These are phyloP conservation scores for Perccottus glenii DNA, from an alignment of 2,113 vertebrate species.

Conservation along the genomic window DNA sequence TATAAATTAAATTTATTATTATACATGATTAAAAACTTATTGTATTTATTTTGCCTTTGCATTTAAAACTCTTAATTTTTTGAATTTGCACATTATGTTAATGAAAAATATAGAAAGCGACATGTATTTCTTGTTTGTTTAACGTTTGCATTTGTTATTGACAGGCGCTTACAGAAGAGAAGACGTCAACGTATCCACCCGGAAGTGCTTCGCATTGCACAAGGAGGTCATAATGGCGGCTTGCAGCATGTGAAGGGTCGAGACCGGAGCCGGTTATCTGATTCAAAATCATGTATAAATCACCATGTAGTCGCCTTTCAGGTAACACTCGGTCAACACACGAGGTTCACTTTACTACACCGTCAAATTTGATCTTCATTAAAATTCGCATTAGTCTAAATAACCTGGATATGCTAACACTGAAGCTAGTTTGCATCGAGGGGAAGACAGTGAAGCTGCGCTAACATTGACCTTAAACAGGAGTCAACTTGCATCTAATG, in stretches of 20 bases:
- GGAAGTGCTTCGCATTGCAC: conserved; percentile 55
- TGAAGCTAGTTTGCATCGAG: conserved; percentile 55
- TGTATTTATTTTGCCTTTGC: not conserved
- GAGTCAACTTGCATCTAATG: not conserved
- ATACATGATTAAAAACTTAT: conserved; percentile 41
- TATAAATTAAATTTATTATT: no score
- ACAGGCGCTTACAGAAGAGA: not conserved
- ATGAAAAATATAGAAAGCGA: no score
- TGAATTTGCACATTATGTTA: no score
- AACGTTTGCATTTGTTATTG: no score
- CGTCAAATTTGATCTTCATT: fast-evolving
- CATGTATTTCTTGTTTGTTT: no score
- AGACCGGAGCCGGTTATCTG: conserved; percentile 41
- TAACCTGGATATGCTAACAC: not conserved
- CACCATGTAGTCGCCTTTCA: conserved; percentile 73
- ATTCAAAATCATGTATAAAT: conserved; percentile 75
- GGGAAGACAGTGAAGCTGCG: not conserved
- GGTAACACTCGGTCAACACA: conserved; percentile 42
- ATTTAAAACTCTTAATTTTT: no score
- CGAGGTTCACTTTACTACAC: fast-evolving
- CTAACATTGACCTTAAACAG: conserved; percentile 57
- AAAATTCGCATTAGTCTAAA: fast-evolving
- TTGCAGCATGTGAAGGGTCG: conserved; percentile 69
- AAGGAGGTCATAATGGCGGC: conserved; percentile 75
- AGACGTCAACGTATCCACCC: conserved; percentile 23